These are phyloP conservation scores for Protophormia terraenovae DNA, from an alignment of 2,888 invertebrate genomes.

Conservation along the genomic window DNA sequence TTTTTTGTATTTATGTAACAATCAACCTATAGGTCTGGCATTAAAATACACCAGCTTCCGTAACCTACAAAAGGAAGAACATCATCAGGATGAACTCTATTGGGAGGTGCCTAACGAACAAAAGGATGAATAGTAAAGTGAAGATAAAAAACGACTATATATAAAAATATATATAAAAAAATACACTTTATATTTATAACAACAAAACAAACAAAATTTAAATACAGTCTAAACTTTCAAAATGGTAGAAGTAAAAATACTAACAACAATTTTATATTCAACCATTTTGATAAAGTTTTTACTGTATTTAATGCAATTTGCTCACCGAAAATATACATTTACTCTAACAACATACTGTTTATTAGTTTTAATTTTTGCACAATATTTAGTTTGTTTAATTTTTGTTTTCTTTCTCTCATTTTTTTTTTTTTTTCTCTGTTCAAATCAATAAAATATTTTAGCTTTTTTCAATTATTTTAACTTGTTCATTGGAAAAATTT, in stretches of 20 bases:
- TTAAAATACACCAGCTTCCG: slow-evolving; percentile 81
- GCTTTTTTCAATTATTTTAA: slow-evolving; percentile 31
- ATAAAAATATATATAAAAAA: slow-evolving; percentile 14
- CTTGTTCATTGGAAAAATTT: slow-evolving; percentile 37
- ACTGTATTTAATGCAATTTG: slow-evolving; percentile 49
- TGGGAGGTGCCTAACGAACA: slow-evolving; percentile 84
- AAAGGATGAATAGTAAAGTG: slow-evolving; percentile 80
- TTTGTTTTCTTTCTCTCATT: neutral
- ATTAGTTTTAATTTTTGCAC: slow-evolving; percentile 59
- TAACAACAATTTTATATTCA: neutral
- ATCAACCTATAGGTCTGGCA: slow-evolving; percentile 81
- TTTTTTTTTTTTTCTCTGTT: neutral
- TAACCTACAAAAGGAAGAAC: slow-evolving; percentile 83
- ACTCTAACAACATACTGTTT: slow-evolving; percentile 35
- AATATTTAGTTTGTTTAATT: slow-evolving; percentile 37
- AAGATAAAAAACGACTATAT: slow-evolving; percentile 67
- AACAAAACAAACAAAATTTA: neutral
- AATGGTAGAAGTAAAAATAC: neutral
- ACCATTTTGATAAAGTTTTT: neutral
- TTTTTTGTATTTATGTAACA: slow-evolving; percentile 41
- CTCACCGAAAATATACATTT: slow-evolving; percentile 50
- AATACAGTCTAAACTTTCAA: slow-evolving; percentile 31
- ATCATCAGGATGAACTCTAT: slow-evolving; percentile 85
- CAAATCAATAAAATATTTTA: slow-evolving; percentile 52
- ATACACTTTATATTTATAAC: neutral